A percentile compares a stretch with the other conserved stretches of the same genome.
Conservation (phyloP, 2,797 vertebrate genomes). For the Pseudochirops cupreus region DNA sequence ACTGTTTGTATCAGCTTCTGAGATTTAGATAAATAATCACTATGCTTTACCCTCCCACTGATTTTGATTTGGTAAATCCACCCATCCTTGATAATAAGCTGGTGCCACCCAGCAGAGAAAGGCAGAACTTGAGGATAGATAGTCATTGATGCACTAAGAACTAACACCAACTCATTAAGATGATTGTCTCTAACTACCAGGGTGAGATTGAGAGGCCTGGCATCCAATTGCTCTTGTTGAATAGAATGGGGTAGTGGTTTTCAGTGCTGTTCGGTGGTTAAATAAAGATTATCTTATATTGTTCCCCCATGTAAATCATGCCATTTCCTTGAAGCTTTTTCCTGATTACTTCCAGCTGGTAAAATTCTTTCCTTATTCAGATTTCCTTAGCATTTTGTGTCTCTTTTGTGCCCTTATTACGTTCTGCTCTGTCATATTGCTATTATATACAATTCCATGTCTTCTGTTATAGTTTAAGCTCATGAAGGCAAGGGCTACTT, state of each 20-base stretch:
- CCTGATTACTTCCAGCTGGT: not conserved
- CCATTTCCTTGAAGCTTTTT: not conserved
- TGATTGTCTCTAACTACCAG: not conserved
- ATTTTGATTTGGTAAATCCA: not conserved
- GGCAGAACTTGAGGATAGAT: not conserved
- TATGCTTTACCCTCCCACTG: not conserved
- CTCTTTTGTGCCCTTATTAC: not conserved
- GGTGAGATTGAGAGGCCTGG: not conserved
- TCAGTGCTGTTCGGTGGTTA: not conserved
- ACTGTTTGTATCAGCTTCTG: not conserved
- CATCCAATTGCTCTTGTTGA: not conserved
- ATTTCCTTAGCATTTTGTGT: not conserved
- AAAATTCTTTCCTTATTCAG: not conserved
- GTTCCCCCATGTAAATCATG: not conserved
- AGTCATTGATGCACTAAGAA: not conserved
- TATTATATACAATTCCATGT: not conserved
- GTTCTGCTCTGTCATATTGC: not conserved
- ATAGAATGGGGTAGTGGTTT: not conserved
- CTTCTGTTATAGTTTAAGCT: not conserved
- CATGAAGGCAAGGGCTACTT: not conserved
- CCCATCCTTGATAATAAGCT: not conserved
- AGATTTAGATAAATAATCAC: not conserved
- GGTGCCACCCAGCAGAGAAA: not conserved
- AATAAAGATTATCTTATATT: not conserved
- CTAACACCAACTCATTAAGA: not conserved